These are phyloP conservation scores for Sinotaia quadrata DNA, from an alignment of 2,888 invertebrate genomes.

Conservation along the genomic window DNA sequence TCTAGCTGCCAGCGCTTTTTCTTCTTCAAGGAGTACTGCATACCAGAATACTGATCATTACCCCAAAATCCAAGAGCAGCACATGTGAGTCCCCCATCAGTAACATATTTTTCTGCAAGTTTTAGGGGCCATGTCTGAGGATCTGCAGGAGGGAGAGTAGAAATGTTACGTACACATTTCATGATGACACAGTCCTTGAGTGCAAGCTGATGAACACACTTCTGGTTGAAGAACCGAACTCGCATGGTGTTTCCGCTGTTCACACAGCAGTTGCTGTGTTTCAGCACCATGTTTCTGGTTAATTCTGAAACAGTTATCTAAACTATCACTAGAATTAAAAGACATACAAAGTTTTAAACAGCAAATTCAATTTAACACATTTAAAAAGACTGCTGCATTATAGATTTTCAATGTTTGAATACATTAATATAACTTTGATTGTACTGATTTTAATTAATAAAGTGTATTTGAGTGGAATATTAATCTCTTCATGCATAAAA, in stretches of 20 bases:
- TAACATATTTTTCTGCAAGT: background rate
- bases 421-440: no score
- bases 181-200: background rate
- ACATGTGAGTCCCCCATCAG: background rate
- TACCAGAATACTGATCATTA: background rate
- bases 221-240: background rate
- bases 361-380: no score
- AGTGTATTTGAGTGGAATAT: no score
- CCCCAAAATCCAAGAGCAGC: background rate
- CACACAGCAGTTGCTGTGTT: conserved; percentile 2
- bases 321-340: no score
- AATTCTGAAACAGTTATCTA: no score
- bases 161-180: background rate
- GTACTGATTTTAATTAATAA: no score
- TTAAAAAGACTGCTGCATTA: no score
- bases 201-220: no score
- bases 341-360: no score
- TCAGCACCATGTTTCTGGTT: background rate
- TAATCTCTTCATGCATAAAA: no score
- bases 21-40: background rate
- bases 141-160: background rate
- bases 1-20: background rate
- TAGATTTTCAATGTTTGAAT: no score
- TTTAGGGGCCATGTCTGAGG: background rate
- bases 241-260: conserved; percentile 5